Base-by-base conservation (phyloP, 1,140 invertebrate species). In the Dendroctonus ponderosae region DNA sequence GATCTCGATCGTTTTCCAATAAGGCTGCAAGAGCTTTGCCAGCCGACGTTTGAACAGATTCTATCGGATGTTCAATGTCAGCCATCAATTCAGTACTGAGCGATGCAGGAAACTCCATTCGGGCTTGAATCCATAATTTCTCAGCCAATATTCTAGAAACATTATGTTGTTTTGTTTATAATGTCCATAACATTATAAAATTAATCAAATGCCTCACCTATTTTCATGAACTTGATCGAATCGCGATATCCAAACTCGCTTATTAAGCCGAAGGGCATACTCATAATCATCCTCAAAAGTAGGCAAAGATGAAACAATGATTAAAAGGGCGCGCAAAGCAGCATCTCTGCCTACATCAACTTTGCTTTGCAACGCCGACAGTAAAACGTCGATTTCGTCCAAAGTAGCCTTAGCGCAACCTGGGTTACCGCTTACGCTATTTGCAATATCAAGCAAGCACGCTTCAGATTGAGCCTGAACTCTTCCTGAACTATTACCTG, bases 41-140 rank as follows among this genome's bases (percentile, higher is more conserved):
- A 2, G 91, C 87, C 6, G 94, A 86, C 68, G 87, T 84, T 75
- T 96, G 88, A 39, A 97, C 84, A 63, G 87, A 86, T 66, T 90
- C 86, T 39, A 93, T 87, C 0, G 88, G 83, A 79, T 95, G 91
- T 68, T 89, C 86, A 15, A 95, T 81, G 78, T 96, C 93, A 15
- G 82, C 74, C 48, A 95, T 81, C 52, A 97, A 74, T 70, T 85
- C 82, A 38, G 85, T 79, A 68, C 84, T 82, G 14, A 89, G 73
- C n/a, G 81, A 74, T 15, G 84, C 81, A n/a, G 85, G 83, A 72
- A 82, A 80, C 8, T 80, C 74, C 52, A 92, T 78, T 8, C 82
- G 78, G n/a, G 83, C 79, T 4, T 79, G 75, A 38, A 81, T 79
- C 90, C 92, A 94, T 11, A 96, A 72, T 48, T 86, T 80, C 4